Base-by-base conservation (phyloP, 2,113 vertebrate species). In the Gymnocephalus cernua region DNA sequence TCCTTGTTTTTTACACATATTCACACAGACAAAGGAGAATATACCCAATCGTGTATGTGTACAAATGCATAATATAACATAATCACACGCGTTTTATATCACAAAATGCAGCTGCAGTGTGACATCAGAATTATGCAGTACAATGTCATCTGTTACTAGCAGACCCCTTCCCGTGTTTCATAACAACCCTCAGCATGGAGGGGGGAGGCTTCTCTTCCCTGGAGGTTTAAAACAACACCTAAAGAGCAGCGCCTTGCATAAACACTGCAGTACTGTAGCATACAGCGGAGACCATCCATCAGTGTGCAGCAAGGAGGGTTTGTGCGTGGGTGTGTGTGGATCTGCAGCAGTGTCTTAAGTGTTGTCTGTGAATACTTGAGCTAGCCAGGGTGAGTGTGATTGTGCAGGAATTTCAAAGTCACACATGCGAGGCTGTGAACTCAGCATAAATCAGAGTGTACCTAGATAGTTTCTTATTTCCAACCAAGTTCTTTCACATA, bases 151-250 rank as follows among this genome's bases (percentile, higher is more conserved):
- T 53, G 56, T 74, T 56, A 73, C 71, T 50, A 57, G 48, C 44
- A 66, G 84, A 18, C 74, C 86, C 78, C 90, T 91, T 94, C 90
- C 84, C 91, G 93, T 93, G 90, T 92, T 84, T 92, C 88, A 93
- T 82, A 84, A n/a, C 29, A 47, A 67, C 82, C 50, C 64, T 58
- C 19, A 3, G 62, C 68, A 45, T n/a, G 12, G 50, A 51, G 62
- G 61, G 74, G 91, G 80, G 77, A 77, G 79, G 70, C 80, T 85
- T 81, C 74, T 76, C 74, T 79, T 84, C 87, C 77, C 69, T 38
- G 58, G 83, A 90, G 87, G 83, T 82, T 88, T 82, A 80, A 90
- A 93, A 86, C 63, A 91, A 90, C 87, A 92, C 61, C 50, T 75
- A 81, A 91, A 85, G 87, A 93, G 77, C 77, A 77, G 77, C 3